phyloP scores from a whole-genome alignment of 2,888 invertebrate genomes.

The Fragum fragum region DNA sequence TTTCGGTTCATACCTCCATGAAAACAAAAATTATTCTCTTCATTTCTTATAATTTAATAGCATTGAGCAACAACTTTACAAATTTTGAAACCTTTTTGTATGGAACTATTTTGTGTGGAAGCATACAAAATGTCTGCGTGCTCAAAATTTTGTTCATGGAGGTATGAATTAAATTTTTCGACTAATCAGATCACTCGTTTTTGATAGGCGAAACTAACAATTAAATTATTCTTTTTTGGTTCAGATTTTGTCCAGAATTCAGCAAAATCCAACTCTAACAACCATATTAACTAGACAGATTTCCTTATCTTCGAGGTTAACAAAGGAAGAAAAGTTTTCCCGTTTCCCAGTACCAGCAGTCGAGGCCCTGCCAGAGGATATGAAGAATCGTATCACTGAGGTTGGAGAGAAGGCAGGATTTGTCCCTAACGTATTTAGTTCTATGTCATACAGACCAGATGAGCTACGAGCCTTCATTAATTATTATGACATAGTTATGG shows the following conservation, averaged over 20 bases:
- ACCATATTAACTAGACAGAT: not conserved
- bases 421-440: conserved; percentile 79
- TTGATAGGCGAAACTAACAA: too few relatives aligned
- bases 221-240: not conserved
- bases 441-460: conserved; percentile 77
- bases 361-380: conserved; percentile 67
- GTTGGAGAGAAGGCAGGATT: conserved; percentile 76
- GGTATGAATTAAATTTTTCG: too few relatives aligned
- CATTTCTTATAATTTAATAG: too few relatives aligned
- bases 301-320: not conserved
- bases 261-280: not conserved
- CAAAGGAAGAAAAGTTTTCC: conserved; percentile 44
- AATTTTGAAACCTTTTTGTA: too few relatives aligned
- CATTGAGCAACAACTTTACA: too few relatives aligned
- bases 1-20: too few relatives aligned
- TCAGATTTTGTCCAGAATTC: not conserved
- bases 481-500: conserved; percentile 81
- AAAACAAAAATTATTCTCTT: too few relatives aligned
- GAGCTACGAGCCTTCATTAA: conserved; percentile 79
- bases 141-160: too few relatives aligned
- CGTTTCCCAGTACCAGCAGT: conserved; percentile 73
- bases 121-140: too few relatives aligned
- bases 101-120: too few relatives aligned
- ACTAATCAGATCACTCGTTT: too few relatives aligned
- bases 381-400: conserved; percentile 63